Evolutionary conservation across 2,888 invertebrate species (phyloP).

Genomic region (Chironomus riparius): DNA sequence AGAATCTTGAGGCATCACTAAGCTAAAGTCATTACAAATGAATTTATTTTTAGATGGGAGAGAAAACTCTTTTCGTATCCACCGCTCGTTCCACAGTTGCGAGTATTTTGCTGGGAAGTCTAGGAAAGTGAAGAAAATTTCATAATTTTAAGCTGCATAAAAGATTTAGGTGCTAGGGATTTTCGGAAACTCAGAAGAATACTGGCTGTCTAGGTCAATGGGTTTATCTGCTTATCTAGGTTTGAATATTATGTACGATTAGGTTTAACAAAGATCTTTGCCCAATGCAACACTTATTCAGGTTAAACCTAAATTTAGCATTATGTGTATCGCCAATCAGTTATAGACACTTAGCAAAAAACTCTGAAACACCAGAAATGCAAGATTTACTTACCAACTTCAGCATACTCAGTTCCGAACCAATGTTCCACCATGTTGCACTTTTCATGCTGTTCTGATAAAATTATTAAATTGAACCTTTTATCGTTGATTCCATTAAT

Average conservation of each 20-base stretch:
- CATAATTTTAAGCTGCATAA: too few species aligned
- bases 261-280: too few species aligned
- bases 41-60: conserved; percentile 65
- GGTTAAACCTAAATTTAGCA: too few species aligned
- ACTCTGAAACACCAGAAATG: background rate
- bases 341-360: background rate
- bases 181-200: too few species aligned
- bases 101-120: background rate
- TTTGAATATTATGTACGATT: too few species aligned
- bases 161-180: too few species aligned
- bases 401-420: conserved; percentile 72
- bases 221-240: too few species aligned
- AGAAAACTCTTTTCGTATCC: conserved; percentile 50
- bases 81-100: conserved; percentile 24
- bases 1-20: conserved; percentile 34
- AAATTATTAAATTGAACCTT: conserved; percentile 39
- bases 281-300: too few species aligned
- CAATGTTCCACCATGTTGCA: conserved; percentile 69
- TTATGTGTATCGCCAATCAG: too few species aligned
- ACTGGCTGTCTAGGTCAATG: too few species aligned
- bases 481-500: conserved; percentile 36
- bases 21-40: conserved; percentile 58
- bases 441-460: background rate
- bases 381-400: conserved; percentile 43
- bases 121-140: background rate